A percentile compares a stretch with the other conserved stretches of the same genome.
phyloP scores from a whole-genome alignment of 2,113 vertebrate genomes.

The Perognathus longimembris region DNA sequence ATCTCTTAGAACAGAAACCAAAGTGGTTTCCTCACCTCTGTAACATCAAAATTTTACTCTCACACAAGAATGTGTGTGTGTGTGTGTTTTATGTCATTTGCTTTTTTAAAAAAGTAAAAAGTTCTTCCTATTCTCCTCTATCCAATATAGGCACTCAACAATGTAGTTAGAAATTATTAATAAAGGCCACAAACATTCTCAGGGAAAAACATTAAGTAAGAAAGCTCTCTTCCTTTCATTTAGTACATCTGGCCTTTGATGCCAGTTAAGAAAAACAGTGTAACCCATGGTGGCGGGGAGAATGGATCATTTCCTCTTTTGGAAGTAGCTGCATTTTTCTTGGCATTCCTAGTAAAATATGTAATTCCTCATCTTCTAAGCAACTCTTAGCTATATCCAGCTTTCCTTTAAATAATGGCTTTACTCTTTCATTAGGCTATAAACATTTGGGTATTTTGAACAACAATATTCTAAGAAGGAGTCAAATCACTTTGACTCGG shows the following conservation, averaged over 20 bases:
- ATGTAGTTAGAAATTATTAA: conserved; percentile 62
- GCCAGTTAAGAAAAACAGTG: conserved; percentile 50
- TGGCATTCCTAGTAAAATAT: conserved; percentile 11
- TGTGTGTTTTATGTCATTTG: background rate
- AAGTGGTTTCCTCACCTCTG: conserved; percentile 37
- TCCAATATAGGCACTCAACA: conserved; percentile 69
- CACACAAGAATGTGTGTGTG: background rate
- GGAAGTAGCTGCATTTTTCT: conserved; percentile 66
- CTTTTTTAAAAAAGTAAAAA: conserved; percentile 62
- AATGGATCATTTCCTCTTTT: conserved; percentile 61
- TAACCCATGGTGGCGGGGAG: conserved; percentile 16
- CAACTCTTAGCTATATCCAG: conserved; percentile 56
- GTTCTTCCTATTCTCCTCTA: conserved; percentile 41
- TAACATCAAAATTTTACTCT: conserved; percentile 44
- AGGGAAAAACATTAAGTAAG: conserved; percentile 67
- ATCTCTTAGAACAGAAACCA: conserved; percentile 19
- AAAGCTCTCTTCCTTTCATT: conserved; percentile 58
- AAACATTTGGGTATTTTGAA: conserved; percentile 66
- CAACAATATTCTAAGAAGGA: conserved; percentile 70
- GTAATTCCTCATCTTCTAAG: conserved; percentile 30
- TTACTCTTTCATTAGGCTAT: conserved; percentile 56
- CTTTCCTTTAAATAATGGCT: conserved; percentile 65
- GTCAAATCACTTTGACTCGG: conserved; percentile 83
- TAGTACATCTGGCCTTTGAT: conserved; percentile 23
- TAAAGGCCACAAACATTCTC: conserved; percentile 75